Evolutionary conservation across 2,797 vertebrate species (phyloP), one percentile per base, ranked within the genome.

Genomic region (Megaceryle alcyon): DNA sequence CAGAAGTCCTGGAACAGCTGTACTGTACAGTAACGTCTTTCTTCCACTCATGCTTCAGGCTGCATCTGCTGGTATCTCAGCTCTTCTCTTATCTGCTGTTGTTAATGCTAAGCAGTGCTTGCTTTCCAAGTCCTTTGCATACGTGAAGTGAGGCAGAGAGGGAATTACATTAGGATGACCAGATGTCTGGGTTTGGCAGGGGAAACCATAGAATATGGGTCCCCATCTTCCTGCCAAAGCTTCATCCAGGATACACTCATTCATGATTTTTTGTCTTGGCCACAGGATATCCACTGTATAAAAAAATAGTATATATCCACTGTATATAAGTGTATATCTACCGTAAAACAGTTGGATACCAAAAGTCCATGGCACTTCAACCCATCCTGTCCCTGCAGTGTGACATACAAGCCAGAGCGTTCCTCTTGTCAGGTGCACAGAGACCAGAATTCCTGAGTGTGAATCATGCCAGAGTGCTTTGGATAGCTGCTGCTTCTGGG

Each of bases 401-500:
- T 83, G 72, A 75, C 80, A 43, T 25, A 49, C 46, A 85, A 73
- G 80, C 22, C 44, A n/a, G 61, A 49, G 20, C 84, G 60, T 83
- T 88, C 60, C 37, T 2, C n/a, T 79, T 68, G 54, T 41, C 25
- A 28, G 82, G 63, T 69, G 63, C 6, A 0, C 6, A 83, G 61
- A 76, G 60, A 84, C 26, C 33, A 56, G 61, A 88, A 85, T 96
- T 97, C 63, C 68, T 51, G 83, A 51, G 53, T 57, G 37, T 13
- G 16, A 90, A 73, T 77, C 5, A 2, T 54, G 82, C 48, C 46
- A 80, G 54, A 85, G 66, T 78, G 39, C 46, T 95, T 93, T 94
- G 88, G 90, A 54, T 48, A 69, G 48, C 57, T 85, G 60, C 78
- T 83, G 71, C 68, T 92, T 83, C 71, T 94, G 86, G 51, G 54